Base-by-base conservation (phyloP, 2,888 invertebrate genomes). In the Sarcophaga variegata region DNA sequence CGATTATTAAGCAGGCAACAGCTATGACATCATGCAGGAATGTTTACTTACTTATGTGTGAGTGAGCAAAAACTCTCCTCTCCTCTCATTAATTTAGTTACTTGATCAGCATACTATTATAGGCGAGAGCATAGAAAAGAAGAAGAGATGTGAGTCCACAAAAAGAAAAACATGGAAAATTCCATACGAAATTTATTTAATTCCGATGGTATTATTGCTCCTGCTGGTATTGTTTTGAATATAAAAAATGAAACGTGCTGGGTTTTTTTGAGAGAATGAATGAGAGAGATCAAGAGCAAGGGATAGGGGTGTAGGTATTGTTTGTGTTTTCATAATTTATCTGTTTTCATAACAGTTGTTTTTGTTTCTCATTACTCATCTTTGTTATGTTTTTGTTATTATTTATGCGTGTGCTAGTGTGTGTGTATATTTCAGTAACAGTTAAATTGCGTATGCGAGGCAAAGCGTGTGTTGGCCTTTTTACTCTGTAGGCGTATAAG, bases 401-500 rank as follows among this genome's bases (percentile, higher is more conserved):
- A 22, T 54, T 14, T 49, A 22, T 70, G 14, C 11, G 20, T 20
- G 11, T 69, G 60, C 22, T 49, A 62, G 47, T 22, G 63, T 47
- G 54, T 47, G 76, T 69, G 70, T 62, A 45, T 27, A 22, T n/a
- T 49, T 54, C 54, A 54, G 54, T 5, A 12, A 54, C 14, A 54
- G 4, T 17, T 54, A 54, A 14, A 54, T 54, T 54, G 54, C 3
- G 14, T 54, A 12, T 76, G 20, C 2, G 4, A 49, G 60, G 27
- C 14, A 74, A 74, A 49, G 22, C 70, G 72, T 20, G 54, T 14
- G 14, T 54, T 54, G 54, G 1, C 4, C 54, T 54, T 4, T 17
- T 49, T 54, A 54, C 20, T 4, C 20, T 27, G 72, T 47, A 75
- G 75, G 75, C 75, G 37, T 75, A 76, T 79, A 71, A 20, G 63